Base-by-base conservation (phyloP, 2,113 vertebrate genomes). In the Onychostoma macrolepis region DNA sequence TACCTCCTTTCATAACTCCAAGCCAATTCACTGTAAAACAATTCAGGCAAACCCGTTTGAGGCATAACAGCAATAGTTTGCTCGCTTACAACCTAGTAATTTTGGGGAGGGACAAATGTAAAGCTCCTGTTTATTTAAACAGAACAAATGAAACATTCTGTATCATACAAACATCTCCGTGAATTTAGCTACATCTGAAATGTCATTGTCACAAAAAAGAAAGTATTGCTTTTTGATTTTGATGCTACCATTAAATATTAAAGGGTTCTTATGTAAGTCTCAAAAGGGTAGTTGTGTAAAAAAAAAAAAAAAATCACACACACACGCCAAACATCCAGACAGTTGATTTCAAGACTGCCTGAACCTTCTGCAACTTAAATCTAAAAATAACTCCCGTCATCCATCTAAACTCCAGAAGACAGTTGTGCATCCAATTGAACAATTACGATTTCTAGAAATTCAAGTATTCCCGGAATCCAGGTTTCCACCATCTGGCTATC, bases 161-260 rank as follows among this genome's bases (percentile, higher is more conserved):
- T 85, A 86, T 78, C 61, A 50, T 53, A 28, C 41, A 63, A 63
- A 76, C 67, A 80, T n/a, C 77, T n/a, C 33, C 36, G 36, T 28
- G 24, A 28, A 26, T 26, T 28, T 24, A 13, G 10, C 45, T 58
- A 56, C 78, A 26, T 43, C 45, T 71, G 41, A 79, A 63, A 41
- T 61, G 28, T 48, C 61, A 65, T 85, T 74, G 36, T 77, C 71
- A 83, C 71, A 83, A 43, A 83, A 85, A 82, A 71, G 13, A 85
- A 87, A 78, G 10, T 71, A 74, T 65, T 33, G 69, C 87, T 89
- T 89, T 89, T 87, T 75, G 63, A 21, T 72, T 58, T 86, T 9
- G 26, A 28, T 61, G 58, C 84, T 78, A 75, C 71, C 1, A 4
- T 74, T 56, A 30, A 86, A 80, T 67, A 24, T 71, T 67, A 45